phyloP scores from a whole-genome alignment of 2,797 vertebrate species.

The Spinus pinus region DNA sequence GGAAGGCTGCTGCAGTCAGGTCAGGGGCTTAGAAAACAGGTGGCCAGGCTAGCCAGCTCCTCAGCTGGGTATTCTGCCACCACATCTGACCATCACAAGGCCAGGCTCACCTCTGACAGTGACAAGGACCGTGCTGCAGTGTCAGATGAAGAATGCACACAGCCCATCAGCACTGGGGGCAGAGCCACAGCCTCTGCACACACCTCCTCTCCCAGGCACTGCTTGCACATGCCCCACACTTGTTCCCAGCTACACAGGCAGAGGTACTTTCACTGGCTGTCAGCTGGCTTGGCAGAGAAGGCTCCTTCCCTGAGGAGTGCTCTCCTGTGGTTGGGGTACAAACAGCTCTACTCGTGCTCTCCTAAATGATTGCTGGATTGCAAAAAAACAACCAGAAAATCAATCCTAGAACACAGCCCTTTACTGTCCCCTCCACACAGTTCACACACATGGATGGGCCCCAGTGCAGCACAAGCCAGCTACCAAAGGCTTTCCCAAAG shows the following conservation, averaged over 20 bases:
- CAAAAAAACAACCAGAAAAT: not conserved
- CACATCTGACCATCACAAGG: not conserved
- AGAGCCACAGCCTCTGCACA: not conserved
- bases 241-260: not conserved
- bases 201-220: not conserved
- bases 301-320: not conserved
- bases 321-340: not conserved
- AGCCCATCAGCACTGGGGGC: not conserved
- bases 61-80: not conserved
- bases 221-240: not conserved
- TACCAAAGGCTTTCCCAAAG: accelerated
- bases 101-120: not conserved
- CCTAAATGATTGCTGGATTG: not conserved
- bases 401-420: not conserved
- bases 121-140: not conserved
- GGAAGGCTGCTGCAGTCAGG: not conserved
- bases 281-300: not conserved
- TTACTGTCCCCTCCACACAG: not conserved
- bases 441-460: not conserved
- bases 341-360: not conserved
- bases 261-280: not conserved
- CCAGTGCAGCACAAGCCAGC: not conserved
- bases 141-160: not conserved
- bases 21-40: not conserved
- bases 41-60: not conserved